Conservation (phyloP, 1,140 invertebrate species). For the Cyrtorhinus lividipennis region DNA sequence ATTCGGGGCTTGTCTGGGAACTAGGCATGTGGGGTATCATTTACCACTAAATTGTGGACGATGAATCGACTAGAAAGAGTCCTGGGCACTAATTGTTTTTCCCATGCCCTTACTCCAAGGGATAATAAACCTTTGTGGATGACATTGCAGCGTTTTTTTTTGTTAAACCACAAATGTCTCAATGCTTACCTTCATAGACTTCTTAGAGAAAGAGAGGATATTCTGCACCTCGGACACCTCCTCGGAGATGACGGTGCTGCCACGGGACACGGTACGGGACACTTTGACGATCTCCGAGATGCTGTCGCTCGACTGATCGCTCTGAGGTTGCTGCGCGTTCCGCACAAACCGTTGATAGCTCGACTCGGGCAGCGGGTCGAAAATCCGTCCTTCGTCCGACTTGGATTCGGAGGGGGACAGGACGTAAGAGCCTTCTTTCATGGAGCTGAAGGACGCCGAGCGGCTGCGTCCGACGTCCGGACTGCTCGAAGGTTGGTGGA, state of each 20-base stretch:
- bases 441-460: not conserved
- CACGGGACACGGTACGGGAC: not conserved
- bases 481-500: not conserved
- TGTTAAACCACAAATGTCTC: no score
- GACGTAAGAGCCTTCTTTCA: not conserved
- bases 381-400: not conserved
- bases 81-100: no score
- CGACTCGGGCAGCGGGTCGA: not conserved
- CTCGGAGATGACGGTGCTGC: not conserved
- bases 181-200: not conserved
- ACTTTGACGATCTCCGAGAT: conserved; percentile 5
- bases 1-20: no score
- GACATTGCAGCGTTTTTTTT: no score
- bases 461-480: not conserved
- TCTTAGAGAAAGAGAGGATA: not conserved
- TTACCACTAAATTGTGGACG: no score
- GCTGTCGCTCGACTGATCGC: conserved; percentile 11
- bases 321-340: not conserved
- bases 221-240: not conserved
- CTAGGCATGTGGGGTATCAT: no score
- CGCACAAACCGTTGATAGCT: not conserved
- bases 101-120: no score
- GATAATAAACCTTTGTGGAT: no score
- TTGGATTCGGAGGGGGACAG: not conserved
- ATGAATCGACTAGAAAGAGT: no score